Evolutionary conservation across 2,888 invertebrate species (phyloP), one percentile per base, ranked within the genome.

Genomic region (Polydesmus complanatus): DNA sequence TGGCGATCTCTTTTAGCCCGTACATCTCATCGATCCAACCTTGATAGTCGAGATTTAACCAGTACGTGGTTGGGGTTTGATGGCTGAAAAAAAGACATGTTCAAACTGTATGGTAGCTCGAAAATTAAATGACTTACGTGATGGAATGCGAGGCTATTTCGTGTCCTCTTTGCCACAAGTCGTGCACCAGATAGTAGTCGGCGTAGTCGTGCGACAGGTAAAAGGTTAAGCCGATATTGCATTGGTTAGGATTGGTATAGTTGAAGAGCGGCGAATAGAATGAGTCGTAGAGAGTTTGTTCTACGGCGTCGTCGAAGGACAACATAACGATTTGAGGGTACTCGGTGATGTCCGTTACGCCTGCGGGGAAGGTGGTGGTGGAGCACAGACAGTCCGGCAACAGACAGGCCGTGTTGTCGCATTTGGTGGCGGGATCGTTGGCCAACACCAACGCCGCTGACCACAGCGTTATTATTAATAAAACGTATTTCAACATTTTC

Each of bases 321-420:
- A 70, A 51, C 62, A 68, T 66, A 11, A 70, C 67, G 27, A 70
- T 67, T 62, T 70, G 69, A 0, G 69, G 69, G n/a, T n/a, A n/a
- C n/a, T n/a, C n/a, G n/a, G n/a, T n/a, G 2, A 63, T 63, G 0
- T 65, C 48, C 3, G 23, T 22, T 11, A 52, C 23, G 21, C 51
- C 47, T 11, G 47, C 48, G 18, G 63, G 64, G n/a, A 58, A 27
- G 2, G 70, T 66, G 1, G 74, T 73, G 1, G 72, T 69, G 0
- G 79, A 75, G 66, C 82, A 82, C 61, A 77, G 74, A 69, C 82
- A 82, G 54, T 75, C 67, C 0, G 82, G 82, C 1, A 78, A 70
- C 49, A 71, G 68, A 66, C 82, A 82, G 2, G 67, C 66, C 18
- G 70, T 69, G 2, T 64, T 58, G 64, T 74, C 66, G 68, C 78